Conservation (phyloP, 2,797 vertebrate species). For the Takifugu ocellatus region DNA sequence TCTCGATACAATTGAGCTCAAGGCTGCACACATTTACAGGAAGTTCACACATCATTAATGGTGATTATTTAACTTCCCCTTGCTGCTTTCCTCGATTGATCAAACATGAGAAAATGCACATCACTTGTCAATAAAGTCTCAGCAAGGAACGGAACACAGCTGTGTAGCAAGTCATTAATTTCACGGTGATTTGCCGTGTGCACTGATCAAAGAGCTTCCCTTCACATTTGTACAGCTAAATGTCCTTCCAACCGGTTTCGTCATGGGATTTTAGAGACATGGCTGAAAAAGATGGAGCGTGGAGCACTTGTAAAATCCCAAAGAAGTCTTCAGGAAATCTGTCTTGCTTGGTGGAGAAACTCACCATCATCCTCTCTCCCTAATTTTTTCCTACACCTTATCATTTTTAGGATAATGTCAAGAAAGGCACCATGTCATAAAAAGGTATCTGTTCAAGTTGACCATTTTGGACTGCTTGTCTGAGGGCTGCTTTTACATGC, state of each 20-base stretch:
- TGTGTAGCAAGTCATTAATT: not conserved
- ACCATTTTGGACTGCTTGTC: too few species aligned
- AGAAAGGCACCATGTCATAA: too few species aligned
- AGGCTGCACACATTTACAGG: not conserved
- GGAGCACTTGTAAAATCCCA: not conserved
- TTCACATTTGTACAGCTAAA: not conserved
- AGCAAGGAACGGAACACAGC: not conserved
- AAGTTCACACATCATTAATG: not conserved
- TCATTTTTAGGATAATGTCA: not conserved
- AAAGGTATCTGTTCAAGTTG: too few species aligned
- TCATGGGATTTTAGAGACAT: constrained; percentile 2
- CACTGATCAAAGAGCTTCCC: not conserved
- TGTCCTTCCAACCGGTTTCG: not conserved
- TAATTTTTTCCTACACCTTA: constrained; percentile 4
- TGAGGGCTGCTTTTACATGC: too few species aligned
- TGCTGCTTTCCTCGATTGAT: constrained; percentile 4
- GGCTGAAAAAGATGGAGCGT: not conserved
- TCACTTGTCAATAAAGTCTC: not conserved
- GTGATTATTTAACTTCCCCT: constrained; percentile 5
- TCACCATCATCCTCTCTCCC: constrained; percentile 4
- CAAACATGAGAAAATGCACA: not conserved
- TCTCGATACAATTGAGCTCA: not conserved
- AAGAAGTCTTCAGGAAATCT: not conserved
- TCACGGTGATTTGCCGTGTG: not conserved
- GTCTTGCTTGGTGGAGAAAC: constrained; percentile 5